These are phyloP conservation scores for Gastrophysa polygoni DNA, from an alignment of 2,888 invertebrate species.

Conservation along the genomic window DNA sequence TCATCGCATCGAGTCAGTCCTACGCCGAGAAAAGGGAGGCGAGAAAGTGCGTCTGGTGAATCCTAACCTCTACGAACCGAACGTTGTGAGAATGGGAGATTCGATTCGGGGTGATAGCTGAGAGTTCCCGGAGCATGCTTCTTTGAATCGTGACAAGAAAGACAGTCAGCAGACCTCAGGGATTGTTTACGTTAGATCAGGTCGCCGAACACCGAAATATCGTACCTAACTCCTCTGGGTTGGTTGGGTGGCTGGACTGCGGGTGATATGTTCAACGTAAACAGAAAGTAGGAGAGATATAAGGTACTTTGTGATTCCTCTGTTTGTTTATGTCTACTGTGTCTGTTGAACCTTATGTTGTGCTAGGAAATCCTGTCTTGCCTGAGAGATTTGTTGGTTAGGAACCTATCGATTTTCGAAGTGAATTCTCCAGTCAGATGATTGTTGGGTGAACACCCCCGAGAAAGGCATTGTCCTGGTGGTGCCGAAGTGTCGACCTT, in stretches of 20 bases:
- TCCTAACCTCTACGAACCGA: conserved; percentile 44
- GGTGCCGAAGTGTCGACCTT: conserved; percentile 15
- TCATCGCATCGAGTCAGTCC: conserved; percentile 11
- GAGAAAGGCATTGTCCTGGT: neutral
- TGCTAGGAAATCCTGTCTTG: no score
- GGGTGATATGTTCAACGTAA: conserved; percentile 34
- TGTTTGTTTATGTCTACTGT: conserved; percentile 10
- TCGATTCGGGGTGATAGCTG: conserved; percentile 21
- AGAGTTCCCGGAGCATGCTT: conserved; percentile 16
- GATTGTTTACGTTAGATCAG: conserved; percentile 28
- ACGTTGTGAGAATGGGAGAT: conserved; percentile 36
- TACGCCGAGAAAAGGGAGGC: conserved; percentile 28
- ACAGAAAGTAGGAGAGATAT: conserved; percentile 38
- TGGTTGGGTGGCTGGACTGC: conserved; percentile 38
- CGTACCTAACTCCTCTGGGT: conserved; percentile 14
- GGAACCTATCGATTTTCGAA: conserved; percentile 32
- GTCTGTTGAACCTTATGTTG: no score
- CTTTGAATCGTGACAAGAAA: neutral
- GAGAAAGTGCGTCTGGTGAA: conserved; percentile 34
- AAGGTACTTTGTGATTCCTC: conserved; percentile 35
- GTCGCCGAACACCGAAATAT: conserved; percentile 36
- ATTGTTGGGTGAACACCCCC: conserved; percentile 18
- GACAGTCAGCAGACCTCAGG: neutral
- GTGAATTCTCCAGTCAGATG: conserved; percentile 24
- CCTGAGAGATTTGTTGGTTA: no score